phyloP scores from a whole-genome alignment of 53 echinoderm and acorn worm species.

The Pentamera pediparva region DNA sequence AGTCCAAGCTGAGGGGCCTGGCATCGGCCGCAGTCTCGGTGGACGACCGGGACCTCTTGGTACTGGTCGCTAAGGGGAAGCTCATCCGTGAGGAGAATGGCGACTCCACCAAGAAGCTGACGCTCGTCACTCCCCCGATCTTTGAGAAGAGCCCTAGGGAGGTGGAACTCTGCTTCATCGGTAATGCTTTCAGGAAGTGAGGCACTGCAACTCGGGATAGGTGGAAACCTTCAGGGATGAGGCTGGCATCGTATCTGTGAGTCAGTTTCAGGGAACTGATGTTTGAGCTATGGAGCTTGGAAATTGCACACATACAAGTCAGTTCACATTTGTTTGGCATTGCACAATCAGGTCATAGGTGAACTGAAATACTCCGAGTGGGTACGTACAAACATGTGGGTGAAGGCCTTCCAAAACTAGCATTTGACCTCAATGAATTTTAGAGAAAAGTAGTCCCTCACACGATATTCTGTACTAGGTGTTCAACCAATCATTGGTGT shows the following conservation, averaged over 20 bases:
- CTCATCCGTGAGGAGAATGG: neutral
- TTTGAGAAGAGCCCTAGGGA: conserved; percentile 29
- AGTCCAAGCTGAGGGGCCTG: neutral
- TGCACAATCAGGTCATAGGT: too few species aligned
- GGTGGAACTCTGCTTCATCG: conserved; percentile 16
- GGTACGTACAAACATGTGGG: too few species aligned
- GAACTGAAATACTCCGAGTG: too few species aligned
- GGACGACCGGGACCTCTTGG: conserved; percentile 5
- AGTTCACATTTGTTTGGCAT: neutral
- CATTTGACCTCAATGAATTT: too few species aligned
- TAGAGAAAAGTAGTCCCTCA: too few species aligned
- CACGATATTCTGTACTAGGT: too few species aligned
- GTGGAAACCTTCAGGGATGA: too few species aligned
- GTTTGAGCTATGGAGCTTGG: too few species aligned
- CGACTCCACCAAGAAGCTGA: conserved; percentile 8
- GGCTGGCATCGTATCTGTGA: too few species aligned
- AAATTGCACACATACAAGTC: neutral
- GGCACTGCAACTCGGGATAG: neutral
- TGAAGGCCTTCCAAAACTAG: too few species aligned
- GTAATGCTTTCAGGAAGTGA: conserved; percentile 12
- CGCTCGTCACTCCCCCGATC: conserved; percentile 16
- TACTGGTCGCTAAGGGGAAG: conserved; percentile 7
- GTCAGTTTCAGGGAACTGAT: too few species aligned
- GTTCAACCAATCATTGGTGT: too few species aligned
- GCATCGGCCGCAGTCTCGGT: neutral